phyloP scores from a whole-genome alignment of 1,140 invertebrate genomes.

The Protaetia brevitarsis region DNA sequence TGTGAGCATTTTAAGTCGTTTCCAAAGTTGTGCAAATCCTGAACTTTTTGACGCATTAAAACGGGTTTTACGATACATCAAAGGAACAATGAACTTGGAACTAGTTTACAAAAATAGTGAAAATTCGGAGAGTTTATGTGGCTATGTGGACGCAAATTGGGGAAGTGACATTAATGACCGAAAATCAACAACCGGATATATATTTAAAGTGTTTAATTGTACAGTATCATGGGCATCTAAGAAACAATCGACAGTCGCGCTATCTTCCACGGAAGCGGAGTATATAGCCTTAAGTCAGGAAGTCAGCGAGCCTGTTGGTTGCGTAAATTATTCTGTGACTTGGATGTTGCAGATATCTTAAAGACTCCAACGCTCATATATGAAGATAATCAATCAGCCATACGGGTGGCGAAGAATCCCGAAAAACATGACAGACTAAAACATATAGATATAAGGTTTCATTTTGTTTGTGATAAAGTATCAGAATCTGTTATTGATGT shows the following conservation, averaged over 20 bases:
- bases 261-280: conserved; percentile 54
- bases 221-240: conserved; percentile 44
- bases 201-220: conserved; percentile 28
- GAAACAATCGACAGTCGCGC: conserved; percentile 36
- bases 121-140: neutral
- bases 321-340: no score
- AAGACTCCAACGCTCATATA: no score
- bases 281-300: conserved; percentile 34
- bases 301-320: no score
- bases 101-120: neutral
- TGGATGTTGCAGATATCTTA: no score
- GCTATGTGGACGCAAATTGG: conserved; percentile 47
- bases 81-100: neutral
- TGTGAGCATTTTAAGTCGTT: conserved; percentile 42
- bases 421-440: no score
- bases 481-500: no score
- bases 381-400: no score
- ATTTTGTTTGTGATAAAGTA: no score
- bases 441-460: no score
- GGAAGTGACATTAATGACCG: conserved; percentile 38
- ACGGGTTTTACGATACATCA: neutral
- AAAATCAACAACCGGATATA: conserved; percentile 30
- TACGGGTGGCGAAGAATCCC: no score
- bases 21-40: conserved; percentile 22
- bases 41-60: conserved; percentile 39